phyloP scores from a whole-genome alignment of 2,888 invertebrate genomes.

The Leucophora obtusa region DNA sequence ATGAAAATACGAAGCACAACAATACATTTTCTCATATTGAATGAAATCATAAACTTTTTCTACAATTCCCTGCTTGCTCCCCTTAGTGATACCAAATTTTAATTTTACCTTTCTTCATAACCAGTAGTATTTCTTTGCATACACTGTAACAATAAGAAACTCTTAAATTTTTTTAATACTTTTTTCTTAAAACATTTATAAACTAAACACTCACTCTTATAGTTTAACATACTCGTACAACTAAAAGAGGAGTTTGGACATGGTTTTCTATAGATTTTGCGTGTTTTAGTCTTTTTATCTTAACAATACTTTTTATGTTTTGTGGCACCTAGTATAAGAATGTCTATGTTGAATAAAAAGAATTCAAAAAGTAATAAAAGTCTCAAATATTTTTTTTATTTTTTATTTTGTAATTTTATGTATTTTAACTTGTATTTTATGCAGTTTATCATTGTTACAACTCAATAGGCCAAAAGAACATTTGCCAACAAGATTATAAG shows the following conservation, averaged over 20 bases:
- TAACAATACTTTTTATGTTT: slow-evolving; percentile 33
- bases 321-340: slow-evolving; percentile 53
- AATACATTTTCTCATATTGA: no score
- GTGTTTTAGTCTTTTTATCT: neutral
- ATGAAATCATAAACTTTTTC: no score
- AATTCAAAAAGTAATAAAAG: slow-evolving; percentile 29
- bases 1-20: no score
- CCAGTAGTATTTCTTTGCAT: slow-evolving; percentile 45
- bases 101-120: neutral
- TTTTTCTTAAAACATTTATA: slow-evolving; percentile 54
- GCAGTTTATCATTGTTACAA: slow-evolving; percentile 61
- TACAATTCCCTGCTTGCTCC: no score
- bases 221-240: neutral
- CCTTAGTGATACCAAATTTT: neutral
- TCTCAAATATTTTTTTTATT: slow-evolving; percentile 26
- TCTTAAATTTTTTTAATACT: slow-evolving; percentile 5
- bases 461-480: slow-evolving; percentile 64
- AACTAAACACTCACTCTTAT: slow-evolving; percentile 48
- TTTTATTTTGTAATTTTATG: neutral
- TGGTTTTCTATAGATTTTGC: slow-evolving; percentile 31
- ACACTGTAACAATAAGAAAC: slow-evolving; percentile 40
- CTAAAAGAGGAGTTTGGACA: slow-evolving; percentile 48
- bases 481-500: slow-evolving; percentile 63
- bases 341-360: slow-evolving; percentile 35
- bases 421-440: slow-evolving; percentile 19